Base-by-base conservation (phyloP, 2,888 invertebrate species). In the Nasonovia ribisnigri region DNA sequence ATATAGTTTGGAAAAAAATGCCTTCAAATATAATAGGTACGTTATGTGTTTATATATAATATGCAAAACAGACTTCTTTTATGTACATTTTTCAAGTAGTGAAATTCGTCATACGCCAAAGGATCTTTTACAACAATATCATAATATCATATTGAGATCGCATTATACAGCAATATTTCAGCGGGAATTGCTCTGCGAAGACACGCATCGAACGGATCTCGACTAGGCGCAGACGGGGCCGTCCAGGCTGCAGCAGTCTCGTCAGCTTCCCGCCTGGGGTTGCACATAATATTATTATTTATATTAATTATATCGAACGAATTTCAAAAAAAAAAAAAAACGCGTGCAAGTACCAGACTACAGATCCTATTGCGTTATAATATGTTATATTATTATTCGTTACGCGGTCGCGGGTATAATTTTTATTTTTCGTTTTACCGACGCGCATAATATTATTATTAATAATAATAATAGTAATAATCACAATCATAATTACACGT, bases 361-460 rank as follows among this genome's bases (percentile, higher is more conserved):
- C 20, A 67, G 4, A n/a, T 11, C 16, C 13, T 11, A 46, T 46
- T 1, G 11, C 1, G 46, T 46, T 16, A 36, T 16, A 6, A 11
- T n/a, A n/a, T 67, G 16, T 67, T 67, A 67, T 77, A 36, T 20
- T 77, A 0, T n/a, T 77, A 42, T 42, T 20, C 77, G 36, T 77
- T 77, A 36, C 77, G 77, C 67, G 36, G 67, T n/a, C 67, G 67
- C 77, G 36, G 36, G 77, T 77, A 42, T 36, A 77, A 20, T 77
- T 36, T 88, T 88, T 51, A 86, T 86, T 86, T 46, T 86, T 86
- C 29, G 29, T 46, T 43, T 13, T 29, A 46, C 46, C 46, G 46
- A 29, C 57, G 43, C 89, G 89, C 57, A 57, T 42, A 51, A 42
- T 84, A 84, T 84, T 43, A 87, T 86, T 86, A 77, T 16, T 46